Conservation (phyloP, 2,888 invertebrate species). For the Lithophane ornitopus region DNA sequence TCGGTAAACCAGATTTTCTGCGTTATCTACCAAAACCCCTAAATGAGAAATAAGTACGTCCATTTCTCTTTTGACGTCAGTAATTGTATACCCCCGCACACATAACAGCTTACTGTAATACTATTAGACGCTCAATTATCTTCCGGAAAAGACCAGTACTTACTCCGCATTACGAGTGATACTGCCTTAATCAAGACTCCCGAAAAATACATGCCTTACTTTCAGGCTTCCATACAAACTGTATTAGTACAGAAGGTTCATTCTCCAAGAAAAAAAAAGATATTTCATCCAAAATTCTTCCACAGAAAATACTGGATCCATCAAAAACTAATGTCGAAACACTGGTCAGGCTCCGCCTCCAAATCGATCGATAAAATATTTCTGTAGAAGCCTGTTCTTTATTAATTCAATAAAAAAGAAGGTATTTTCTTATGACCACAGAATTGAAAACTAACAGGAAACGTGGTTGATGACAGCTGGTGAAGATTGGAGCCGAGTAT, state of each 20-base stretch:
- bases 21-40: background rate
- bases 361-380: background rate
- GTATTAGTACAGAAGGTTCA: constrained; percentile 17
- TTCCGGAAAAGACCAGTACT: constrained; percentile 30
- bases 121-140: constrained; percentile 51
- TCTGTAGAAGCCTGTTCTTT: background rate
- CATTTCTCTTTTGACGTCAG: constrained; percentile 33
- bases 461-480: too few relatives aligned
- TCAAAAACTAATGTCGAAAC: background rate
- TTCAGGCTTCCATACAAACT: background rate
- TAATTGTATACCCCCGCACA: constrained; percentile 32
- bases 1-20: background rate
- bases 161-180: constrained; percentile 25
- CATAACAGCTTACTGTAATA: constrained; percentile 38
- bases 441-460: too few relatives aligned
- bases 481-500: background rate
- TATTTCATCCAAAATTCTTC: background rate
- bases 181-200: constrained; percentile 34
- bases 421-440: too few relatives aligned
- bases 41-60: constrained; percentile 5
- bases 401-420: background rate
- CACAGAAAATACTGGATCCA: background rate
- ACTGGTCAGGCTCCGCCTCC: background rate
- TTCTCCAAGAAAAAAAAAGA: background rate
- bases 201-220: constrained; percentile 36